Evolutionary conservation across 2,888 invertebrate species (phyloP).

Genomic region (Nasonia oneida): DNA sequence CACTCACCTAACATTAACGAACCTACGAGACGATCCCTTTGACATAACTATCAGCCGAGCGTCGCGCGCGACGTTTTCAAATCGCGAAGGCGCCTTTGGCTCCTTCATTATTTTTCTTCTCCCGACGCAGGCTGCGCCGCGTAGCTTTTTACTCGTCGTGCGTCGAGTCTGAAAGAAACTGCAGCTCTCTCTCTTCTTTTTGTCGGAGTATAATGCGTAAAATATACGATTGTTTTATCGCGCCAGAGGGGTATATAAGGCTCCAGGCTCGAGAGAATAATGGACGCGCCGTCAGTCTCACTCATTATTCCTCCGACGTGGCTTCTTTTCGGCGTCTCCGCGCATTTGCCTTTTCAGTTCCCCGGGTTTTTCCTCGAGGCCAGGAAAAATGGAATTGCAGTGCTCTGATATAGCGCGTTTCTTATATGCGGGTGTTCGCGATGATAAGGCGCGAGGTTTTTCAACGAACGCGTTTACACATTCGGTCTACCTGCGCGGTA

Average conservation of each 20-base stretch:
- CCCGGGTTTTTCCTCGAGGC: neutral
- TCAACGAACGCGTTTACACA: neutral
- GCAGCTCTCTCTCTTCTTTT: neutral
- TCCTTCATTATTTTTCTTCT: conserved; percentile 20
- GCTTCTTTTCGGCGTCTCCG: conserved; percentile 3
- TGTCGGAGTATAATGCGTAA: neutral
- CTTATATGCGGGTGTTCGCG: neutral
- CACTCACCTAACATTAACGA: conserved; percentile 23
- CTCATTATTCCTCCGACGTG: neutral
- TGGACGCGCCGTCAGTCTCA: neutral
- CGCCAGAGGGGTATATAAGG: neutral
- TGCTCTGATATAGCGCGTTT: neutral
- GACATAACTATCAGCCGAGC: neutral
- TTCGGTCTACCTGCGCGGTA: neutral
- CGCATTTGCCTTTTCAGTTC: neutral
- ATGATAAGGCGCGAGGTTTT: neutral
- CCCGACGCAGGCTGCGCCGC: neutral
- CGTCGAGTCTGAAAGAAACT: neutral
- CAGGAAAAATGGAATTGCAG: neutral
- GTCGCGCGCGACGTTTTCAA: neutral
- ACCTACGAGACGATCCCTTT: neutral
- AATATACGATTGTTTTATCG: conserved; percentile 20
- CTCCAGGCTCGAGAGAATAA: neutral
- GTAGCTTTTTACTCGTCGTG: neutral
- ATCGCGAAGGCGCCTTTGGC: neutral